Evolutionary conservation across 2,888 invertebrate genomes (phyloP), one percentile per base, ranked within the genome.

Genomic region (Mythimna albipuncta): DNA sequence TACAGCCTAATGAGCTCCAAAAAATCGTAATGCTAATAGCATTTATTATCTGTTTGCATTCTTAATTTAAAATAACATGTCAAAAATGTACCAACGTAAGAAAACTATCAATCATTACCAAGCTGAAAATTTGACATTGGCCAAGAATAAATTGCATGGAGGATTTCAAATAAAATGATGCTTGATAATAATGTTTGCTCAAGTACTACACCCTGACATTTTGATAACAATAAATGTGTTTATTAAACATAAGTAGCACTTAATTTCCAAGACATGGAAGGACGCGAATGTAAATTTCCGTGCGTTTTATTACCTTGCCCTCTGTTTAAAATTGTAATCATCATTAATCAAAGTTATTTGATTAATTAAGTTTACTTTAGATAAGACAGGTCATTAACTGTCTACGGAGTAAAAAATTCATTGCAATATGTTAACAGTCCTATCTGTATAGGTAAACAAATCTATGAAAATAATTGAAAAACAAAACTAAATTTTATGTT

Each of bases 291-390:
- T 41, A 13, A 41, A 50, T 41, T 35, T 54, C 54, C 0, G 26
- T 47, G 16, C 9, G 1, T 73, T 52, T 71, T 44, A 57, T 50
- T 70, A 16, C 35, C 44, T 65, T 47, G 75, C 6, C 2, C 41
- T 6, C 7, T 58, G 44, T 52, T 52, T 54, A 61, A 44, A 32
- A 32, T 19, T 13, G 7, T 47, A 54, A 65, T 69, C 26, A 61
- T 66, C 58, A 72, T 81, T 64, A 69, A 77, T 81, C 72, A 80
- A 73, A 77, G 41, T 67, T 57, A 54, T 67, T 35, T 19, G 55
- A 32, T 26, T 64, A 68, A 67, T 67, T 71, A 38, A 61, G 50
- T 61, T 41, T 50, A 58, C 41, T 68, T 59, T 9, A 54, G 59
- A 64, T 62, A 65, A 71, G 61, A n/a, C 50, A 58, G 75, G 69